phyloP scores from a whole-genome alignment of 1,140 invertebrate genomes.

The Centruroides vittatus region DNA sequence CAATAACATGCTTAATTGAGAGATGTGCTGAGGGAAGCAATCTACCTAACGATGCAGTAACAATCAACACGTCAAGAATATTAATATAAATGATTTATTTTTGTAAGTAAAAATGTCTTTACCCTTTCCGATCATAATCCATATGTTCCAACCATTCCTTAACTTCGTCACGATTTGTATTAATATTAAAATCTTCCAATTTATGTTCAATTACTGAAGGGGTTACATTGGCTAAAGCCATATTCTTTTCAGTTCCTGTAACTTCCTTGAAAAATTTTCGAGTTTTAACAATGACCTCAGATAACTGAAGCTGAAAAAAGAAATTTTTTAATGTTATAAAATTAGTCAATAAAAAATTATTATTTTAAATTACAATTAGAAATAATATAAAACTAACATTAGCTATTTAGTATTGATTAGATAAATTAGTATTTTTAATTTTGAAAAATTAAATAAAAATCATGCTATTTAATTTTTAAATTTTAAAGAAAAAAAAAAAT shows the following conservation, averaged over 20 bases:
- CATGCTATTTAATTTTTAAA: too few relatives aligned
- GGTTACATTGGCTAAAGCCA: slow-evolving; percentile 28
- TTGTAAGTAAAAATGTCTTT: slow-evolving; percentile 1
- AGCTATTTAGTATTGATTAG: too few relatives aligned
- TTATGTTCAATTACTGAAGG: slow-evolving; percentile 72
- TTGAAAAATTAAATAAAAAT: too few relatives aligned
- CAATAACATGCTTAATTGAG: too few relatives aligned
- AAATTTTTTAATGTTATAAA: not conserved
- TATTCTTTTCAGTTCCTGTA: slow-evolving; percentile 37
- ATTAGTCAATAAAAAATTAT: not conserved
- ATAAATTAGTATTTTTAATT: too few relatives aligned
- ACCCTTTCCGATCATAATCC: slow-evolving; percentile 81
- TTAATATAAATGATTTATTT: too few relatives aligned
- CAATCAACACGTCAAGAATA: too few relatives aligned
- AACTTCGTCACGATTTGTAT: slow-evolving; percentile 51
- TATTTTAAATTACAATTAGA: not conserved
- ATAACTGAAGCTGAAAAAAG: slow-evolving; percentile 72
- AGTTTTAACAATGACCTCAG: slow-evolving; percentile 89
- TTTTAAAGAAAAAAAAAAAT: too few relatives aligned
- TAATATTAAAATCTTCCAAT: slow-evolving; percentile 56
- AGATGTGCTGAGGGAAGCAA: too few relatives aligned
- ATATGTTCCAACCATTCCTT: slow-evolving; percentile 81
- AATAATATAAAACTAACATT: not conserved
- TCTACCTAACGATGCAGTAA: too few relatives aligned
- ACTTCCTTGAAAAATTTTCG: slow-evolving; percentile 83